Evolutionary conservation across 2,113 vertebrate genomes (phyloP).

Genomic region (Cairina moschata): DNA sequence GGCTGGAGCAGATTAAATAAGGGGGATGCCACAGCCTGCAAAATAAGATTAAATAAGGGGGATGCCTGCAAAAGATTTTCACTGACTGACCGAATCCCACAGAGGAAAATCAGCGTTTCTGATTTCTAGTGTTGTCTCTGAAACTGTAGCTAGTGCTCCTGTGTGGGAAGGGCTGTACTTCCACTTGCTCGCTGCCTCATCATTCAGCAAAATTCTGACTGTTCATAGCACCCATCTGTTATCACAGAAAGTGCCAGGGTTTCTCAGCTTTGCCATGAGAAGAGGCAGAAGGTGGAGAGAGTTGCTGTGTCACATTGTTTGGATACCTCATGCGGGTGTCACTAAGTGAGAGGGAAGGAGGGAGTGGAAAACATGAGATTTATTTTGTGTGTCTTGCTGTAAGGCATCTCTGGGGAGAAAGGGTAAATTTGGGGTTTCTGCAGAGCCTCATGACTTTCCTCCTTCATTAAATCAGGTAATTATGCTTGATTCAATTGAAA

Average conservation of each 20-base stretch:
- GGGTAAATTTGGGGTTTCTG: background rate
- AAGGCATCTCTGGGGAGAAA: background rate
- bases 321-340: background rate
- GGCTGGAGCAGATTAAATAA: too few relatives aligned
- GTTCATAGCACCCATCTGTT: too few relatives aligned
- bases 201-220: background rate
- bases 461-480: background rate
- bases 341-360: background rate
- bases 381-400: background rate
- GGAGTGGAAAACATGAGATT: background rate
- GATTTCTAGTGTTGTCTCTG: too few relatives aligned
- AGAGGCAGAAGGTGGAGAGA: background rate
- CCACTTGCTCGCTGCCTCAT: background rate
- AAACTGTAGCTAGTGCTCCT: too few relatives aligned
- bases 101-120: too few relatives aligned
- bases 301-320: background rate
- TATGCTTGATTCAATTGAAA: background rate
- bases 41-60: too few relatives aligned
- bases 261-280: background rate
- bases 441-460: background rate
- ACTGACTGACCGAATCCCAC: too few relatives aligned
- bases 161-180: too few relatives aligned
- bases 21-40: too few relatives aligned
- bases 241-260: too few relatives aligned
- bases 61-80: too few relatives aligned